Conservation (phyloP, 2,797 vertebrate genomes). For the Furcifer pardalis region DNA sequence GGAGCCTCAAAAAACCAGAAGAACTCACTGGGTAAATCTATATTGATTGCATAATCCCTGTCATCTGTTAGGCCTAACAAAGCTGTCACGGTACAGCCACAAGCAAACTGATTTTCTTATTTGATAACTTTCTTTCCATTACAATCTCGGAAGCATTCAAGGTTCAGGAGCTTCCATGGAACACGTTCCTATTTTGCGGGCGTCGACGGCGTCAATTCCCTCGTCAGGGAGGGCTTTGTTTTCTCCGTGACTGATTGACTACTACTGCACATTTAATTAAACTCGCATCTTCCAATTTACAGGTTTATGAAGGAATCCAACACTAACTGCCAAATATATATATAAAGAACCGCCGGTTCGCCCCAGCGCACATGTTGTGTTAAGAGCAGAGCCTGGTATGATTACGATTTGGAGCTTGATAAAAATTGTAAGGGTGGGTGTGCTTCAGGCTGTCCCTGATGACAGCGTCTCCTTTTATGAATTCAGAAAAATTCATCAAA, state of each 20-base stretch:
- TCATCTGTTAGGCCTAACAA: constrained; percentile 89
- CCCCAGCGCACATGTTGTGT: constrained; percentile 74
- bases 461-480: constrained; percentile 78
- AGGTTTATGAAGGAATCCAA: constrained; percentile 73
- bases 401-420: constrained; percentile 68
- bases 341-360: constrained; percentile 72
- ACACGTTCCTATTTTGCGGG: constrained; percentile 57
- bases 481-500: constrained; percentile 78
- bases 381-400: constrained; percentile 77
- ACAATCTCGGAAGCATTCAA: constrained; percentile 38
- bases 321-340: constrained; percentile 61
- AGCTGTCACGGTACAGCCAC: constrained; percentile 85
- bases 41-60: constrained; percentile 86
- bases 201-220: constrained; percentile 71
- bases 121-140: constrained; percentile 78
- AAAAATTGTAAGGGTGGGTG: constrained; percentile 73
- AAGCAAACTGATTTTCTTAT: constrained; percentile 81
- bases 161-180: constrained; percentile 62
- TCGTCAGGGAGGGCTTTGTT: constrained; percentile 73
- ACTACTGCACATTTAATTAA: constrained; percentile 84
- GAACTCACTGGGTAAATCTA: constrained; percentile 78
- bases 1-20: constrained; percentile 69
- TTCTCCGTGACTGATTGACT: constrained; percentile 84
- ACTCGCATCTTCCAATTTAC: constrained; percentile 76
- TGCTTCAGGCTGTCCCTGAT: constrained; percentile 77